phyloP scores from a whole-genome alignment of 2,888 invertebrate genomes.

The Eristalis intricaria region DNA sequence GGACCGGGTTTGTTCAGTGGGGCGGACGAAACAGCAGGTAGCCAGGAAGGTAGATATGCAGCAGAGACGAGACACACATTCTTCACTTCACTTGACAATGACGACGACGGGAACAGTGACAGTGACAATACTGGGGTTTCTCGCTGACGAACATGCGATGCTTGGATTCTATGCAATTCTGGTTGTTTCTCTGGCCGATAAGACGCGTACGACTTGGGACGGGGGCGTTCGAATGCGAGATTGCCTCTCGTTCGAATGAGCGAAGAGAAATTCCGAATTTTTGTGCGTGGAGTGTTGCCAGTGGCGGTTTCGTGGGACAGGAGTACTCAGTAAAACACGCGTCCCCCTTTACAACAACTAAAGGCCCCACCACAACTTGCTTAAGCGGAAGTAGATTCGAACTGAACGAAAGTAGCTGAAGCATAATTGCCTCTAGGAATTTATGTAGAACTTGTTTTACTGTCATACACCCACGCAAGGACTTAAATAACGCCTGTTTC shows the following conservation, averaged over 20 bases:
- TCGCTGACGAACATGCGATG: neutral
- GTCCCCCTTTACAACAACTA: no score
- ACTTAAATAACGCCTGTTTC: no score
- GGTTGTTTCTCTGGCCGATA: neutral
- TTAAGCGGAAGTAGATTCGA: no score
- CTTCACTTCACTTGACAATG: constrained; percentile 16
- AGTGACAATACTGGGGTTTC: neutral
- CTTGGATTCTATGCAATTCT: neutral
- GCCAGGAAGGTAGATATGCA: neutral
- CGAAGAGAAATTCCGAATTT: neutral
- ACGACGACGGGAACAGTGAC: neutral
- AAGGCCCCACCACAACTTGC: no score
- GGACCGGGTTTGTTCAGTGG: constrained; percentile 42
- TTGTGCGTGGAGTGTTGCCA: neutral
- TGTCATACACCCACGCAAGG: no score
- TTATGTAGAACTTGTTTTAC: no score
- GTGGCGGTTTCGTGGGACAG: neutral
- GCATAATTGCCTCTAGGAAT: no score
- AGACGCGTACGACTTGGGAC: no score
- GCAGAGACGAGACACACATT: neutral
- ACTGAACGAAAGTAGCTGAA: no score
- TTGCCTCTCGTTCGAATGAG: neutral
- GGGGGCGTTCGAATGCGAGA: neutral
- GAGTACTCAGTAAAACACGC: no score
- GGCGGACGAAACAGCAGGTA: constrained; percentile 34